Conservation (phyloP, 2,888 invertebrate genomes). For the Andrena hattorfiana region DNA sequence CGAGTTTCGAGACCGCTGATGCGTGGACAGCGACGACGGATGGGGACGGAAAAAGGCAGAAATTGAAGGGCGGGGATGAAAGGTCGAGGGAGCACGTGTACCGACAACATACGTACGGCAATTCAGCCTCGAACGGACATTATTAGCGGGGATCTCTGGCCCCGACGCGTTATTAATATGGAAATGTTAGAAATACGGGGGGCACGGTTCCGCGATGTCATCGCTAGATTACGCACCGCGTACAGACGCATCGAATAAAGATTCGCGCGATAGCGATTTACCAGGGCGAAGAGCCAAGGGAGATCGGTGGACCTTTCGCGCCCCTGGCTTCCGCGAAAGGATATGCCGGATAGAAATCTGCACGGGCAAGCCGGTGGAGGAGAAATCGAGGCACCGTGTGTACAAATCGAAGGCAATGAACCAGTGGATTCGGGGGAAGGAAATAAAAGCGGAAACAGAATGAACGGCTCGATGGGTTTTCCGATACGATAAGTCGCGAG, state of each 20-base stretch:
- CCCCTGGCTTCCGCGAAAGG: constrained; percentile 28
- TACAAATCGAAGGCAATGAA: constrained; percentile 81
- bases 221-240: constrained; percentile 3
- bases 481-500: constrained; percentile 80
- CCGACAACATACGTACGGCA: not conserved
- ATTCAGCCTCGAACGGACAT: constrained; percentile 17
- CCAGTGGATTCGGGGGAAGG: constrained; percentile 77
- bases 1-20: constrained; percentile 66
- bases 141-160: constrained; percentile 27
- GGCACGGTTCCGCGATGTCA: constrained; percentile 5
- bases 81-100: not conserved
- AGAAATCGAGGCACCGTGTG: constrained; percentile 69
- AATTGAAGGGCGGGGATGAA: constrained; percentile 41
- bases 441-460: constrained; percentile 81
- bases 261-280: constrained; percentile 50
- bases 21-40: constrained; percentile 52
- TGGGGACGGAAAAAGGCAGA: constrained; percentile 40
- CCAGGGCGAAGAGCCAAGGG: constrained; percentile 27
- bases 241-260: constrained; percentile 21
- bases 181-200: constrained; percentile 24
- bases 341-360: constrained; percentile 61
- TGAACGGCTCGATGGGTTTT: constrained; percentile 80
- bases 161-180: constrained; percentile 49
- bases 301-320: constrained; percentile 6
- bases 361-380: constrained; percentile 34